Evolutionary conservation across 1,140 invertebrate genomes (phyloP), one percentile per base, ranked within the genome.

Genomic region (Zaprionus vittiger): DNA sequence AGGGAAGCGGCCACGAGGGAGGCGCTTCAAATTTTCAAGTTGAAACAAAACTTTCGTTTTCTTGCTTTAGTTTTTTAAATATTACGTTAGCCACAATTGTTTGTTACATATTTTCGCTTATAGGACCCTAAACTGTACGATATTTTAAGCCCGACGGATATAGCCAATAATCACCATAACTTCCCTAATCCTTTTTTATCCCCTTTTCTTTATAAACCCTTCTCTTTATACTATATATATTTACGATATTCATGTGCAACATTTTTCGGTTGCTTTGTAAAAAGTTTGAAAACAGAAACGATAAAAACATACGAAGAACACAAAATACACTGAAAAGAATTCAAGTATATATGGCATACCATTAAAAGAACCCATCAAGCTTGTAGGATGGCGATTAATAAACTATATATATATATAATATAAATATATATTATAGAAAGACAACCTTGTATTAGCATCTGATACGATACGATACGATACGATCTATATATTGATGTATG

Each of bases 41-140:
- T 65, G 31, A 26, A 60, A 76, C 61, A 56, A 61, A 56, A 38
- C 37, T 49, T 63, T 70, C 17, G 67, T 70, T 72, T 66, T 41
- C 41, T 49, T 60, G 52, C 55, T 56, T 84, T 79, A 79, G 61
- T 77, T 74, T 56, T 60, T 76, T 72, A 73, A 57, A 31, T 31
- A 31, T 31, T 31, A 56, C 80, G 71, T 89, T 87, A 89, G 84
- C 78, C 64, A 68, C 68, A 84, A 87, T 90, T 87, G 74, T 89
- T 72, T 87, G 84, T 89, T 87, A 81, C 66, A 63, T 26, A 28
- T 61, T 55, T 70, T 64, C 41, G 56, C 70, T 80, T 80, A 49
- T 79, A 80, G 65, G 52, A 44, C 44, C 55, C 66, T 82, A 70
- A 71, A 61, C 62, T 81, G 37, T 73, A 81, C 49, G 57, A 83